phyloP scores from a whole-genome alignment of 2,113 vertebrate species.

The Sphaerodactylus townsendi region DNA sequence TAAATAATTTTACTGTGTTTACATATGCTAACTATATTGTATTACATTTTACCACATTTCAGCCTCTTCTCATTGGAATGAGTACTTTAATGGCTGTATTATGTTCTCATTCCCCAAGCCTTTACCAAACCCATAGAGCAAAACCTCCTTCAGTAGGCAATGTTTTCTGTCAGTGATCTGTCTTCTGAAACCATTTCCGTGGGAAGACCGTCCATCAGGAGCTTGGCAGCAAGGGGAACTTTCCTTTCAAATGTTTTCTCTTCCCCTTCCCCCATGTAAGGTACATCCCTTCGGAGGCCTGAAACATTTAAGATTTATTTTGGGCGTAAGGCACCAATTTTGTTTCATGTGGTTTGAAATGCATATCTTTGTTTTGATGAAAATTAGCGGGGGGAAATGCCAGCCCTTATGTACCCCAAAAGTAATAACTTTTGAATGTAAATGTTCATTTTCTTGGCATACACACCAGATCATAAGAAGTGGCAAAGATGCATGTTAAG shows the following conservation, averaged over 20 bases:
- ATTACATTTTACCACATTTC: background rate
- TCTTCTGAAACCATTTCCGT: slow-evolving; percentile 73
- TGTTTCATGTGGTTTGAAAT: slow-evolving; percentile 37
- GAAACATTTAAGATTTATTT: slow-evolving; percentile 49
- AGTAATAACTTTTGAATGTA: slow-evolving; percentile 25
- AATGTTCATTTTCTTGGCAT: slow-evolving; percentile 62
- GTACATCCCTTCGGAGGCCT: slow-evolving; percentile 60
- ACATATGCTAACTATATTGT: fast-evolving
- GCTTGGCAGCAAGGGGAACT: slow-evolving; percentile 70
- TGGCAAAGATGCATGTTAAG: slow-evolving; percentile 74
- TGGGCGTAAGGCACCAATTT: slow-evolving; percentile 38
- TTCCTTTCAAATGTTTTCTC: slow-evolving; percentile 71
- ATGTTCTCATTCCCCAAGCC: slow-evolving; percentile 34
- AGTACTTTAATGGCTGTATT: slow-evolving; percentile 24
- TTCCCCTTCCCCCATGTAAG: slow-evolving; percentile 47
- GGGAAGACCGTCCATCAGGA: slow-evolving; percentile 76
- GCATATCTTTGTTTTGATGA: slow-evolving; percentile 14
- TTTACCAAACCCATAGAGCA: slow-evolving; percentile 29
- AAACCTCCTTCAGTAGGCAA: slow-evolving; percentile 66
- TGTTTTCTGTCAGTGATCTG: slow-evolving; percentile 58
- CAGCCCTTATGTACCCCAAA: background rate
- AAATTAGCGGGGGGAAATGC: background rate
- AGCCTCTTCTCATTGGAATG: background rate
- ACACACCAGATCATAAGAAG: slow-evolving; percentile 74
- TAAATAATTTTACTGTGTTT: fast-evolving